phyloP scores from a whole-genome alignment of 2,888 invertebrate species.

The Ptychoptera albimana region DNA sequence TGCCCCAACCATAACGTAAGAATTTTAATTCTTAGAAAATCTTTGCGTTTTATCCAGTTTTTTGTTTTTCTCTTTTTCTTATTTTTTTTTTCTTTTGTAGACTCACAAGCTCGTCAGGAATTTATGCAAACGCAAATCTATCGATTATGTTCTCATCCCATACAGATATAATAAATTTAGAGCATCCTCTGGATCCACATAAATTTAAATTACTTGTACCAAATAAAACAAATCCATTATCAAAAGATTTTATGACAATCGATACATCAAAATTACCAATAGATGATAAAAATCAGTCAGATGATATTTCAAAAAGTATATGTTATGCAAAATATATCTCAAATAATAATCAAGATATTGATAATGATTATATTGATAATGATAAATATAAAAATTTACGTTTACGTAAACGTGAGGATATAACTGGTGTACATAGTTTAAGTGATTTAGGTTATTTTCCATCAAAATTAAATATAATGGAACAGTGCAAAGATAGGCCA shows the following conservation, averaged over 20 bases:
- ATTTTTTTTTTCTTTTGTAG: slow-evolving; percentile 3
- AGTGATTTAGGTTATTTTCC: slow-evolving; percentile 14
- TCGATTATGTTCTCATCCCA: slow-evolving; percentile 22
- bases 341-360: neutral
- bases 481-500: slow-evolving; percentile 15
- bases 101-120: slow-evolving; percentile 10
- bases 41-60: neutral
- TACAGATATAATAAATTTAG: slow-evolving; percentile 16
- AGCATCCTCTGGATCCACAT: slow-evolving; percentile 1
- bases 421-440: slow-evolving; percentile 10
- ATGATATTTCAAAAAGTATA: neutral
- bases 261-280: slow-evolving; percentile 9
- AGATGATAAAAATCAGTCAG: neutral
- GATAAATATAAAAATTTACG: neutral
- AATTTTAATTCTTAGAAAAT: neutral
- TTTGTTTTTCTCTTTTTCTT: neutral
- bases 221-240: slow-evolving; percentile 11
- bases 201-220: slow-evolving; percentile 9
- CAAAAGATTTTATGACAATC: slow-evolving; percentile 11
- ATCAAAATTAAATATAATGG: slow-evolving; percentile 14
- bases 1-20: slow-evolving; percentile 20
- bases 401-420: slow-evolving; percentile 4
- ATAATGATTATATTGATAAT: neutral
- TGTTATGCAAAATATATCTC: neutral
- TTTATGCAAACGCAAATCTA: slow-evolving; percentile 14